Evolutionary conservation across 2,797 vertebrate genomes (phyloP).

Genomic region (Galagoides demidoff): DNA sequence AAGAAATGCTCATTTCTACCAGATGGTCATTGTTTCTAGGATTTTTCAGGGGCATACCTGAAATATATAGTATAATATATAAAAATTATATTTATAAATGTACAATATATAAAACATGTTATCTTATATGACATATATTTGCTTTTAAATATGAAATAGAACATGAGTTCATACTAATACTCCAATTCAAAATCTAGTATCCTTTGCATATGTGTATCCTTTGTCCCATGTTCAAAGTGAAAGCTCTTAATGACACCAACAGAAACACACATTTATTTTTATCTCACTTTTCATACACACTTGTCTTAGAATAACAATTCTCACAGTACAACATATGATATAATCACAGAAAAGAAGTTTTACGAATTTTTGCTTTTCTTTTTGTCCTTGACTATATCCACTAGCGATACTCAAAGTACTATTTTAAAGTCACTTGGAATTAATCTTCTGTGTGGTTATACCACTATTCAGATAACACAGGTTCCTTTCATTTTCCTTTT

Average conservation of each 20-base stretch:
- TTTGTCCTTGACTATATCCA: neutral
- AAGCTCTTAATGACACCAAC: neutral
- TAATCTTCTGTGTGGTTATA: neutral
- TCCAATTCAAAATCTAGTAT: neutral
- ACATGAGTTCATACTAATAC: neutral
- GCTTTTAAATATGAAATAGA: neutral
- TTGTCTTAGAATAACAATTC: neutral
- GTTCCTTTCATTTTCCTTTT: constrained; percentile 9
- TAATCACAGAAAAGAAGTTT: neutral
- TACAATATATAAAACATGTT: neutral
- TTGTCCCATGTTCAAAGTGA: constrained; percentile 2
- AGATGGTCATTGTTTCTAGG: neutral
- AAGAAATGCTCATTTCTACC: neutral
- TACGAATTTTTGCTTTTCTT: neutral
- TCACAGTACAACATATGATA: neutral
- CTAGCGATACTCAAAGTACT: neutral
- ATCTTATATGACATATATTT: neutral
- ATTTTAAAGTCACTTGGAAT: neutral
- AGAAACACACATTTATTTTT: constrained; percentile 6
- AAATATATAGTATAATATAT: neutral
- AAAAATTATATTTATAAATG: neutral
- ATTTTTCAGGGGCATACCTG: neutral
- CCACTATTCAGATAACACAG: neutral
- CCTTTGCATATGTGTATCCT: neutral
- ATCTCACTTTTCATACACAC: neutral